A percentile compares a stretch with the other conserved stretches of the same genome.
These are phyloP conservation scores for Drosophila borborema DNA, from an alignment of 2,888 invertebrate species.

Conservation along the genomic window DNA sequence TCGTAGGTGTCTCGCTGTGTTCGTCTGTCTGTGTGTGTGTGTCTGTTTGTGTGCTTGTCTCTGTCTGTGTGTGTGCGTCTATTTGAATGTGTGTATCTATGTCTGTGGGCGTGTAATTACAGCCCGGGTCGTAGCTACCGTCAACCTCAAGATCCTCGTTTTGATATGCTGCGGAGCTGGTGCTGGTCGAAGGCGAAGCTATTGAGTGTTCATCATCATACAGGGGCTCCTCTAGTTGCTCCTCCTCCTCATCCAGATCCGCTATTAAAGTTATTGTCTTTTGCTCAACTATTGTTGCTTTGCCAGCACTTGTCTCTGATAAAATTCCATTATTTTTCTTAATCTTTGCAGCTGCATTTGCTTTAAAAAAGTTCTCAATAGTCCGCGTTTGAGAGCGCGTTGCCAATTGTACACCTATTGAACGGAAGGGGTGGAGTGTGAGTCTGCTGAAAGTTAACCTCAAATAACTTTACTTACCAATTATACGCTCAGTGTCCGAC, in stretches of 20 bases:
- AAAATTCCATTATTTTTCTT: conserved; percentile 41
- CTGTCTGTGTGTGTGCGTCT: conserved; percentile 15
- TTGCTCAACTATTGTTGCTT: conserved; percentile 40
- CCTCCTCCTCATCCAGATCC: conserved; percentile 49
- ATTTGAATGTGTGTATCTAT: conserved; percentile 11
- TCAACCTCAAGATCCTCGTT: conserved; percentile 45
- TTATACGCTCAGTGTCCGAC: conserved; percentile 66
- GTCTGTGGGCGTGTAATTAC: conserved; percentile 25
- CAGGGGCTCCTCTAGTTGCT: conserved; percentile 59
- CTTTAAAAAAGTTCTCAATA: conserved; percentile 83
- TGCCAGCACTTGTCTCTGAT: conserved; percentile 22
- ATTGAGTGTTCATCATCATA: conserved; percentile 59
- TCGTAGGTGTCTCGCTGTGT: conserved; percentile 15
- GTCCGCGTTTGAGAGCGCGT: conserved; percentile 83
- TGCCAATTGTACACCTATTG: conserved; percentile 78
- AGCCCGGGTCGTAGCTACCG: conserved; percentile 25
- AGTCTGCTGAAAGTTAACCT: conserved; percentile 46
- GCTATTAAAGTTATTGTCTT: conserved; percentile 59
- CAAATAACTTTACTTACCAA: conserved; percentile 76
- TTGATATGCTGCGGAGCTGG: conserved; percentile 62
- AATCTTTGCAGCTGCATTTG: conserved; percentile 70
- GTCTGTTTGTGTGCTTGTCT: conserved; percentile 9
- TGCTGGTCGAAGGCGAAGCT: conserved; percentile 45
- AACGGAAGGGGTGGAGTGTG: conserved; percentile 1
- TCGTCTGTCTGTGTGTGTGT: conserved; percentile 23